Percentiles rank a stretch among this genome's conserved stretches.
These are phyloP conservation scores for Scarus forsteni DNA, from an alignment of 2,797 vertebrate genomes.

Conservation along the genomic window DNA sequence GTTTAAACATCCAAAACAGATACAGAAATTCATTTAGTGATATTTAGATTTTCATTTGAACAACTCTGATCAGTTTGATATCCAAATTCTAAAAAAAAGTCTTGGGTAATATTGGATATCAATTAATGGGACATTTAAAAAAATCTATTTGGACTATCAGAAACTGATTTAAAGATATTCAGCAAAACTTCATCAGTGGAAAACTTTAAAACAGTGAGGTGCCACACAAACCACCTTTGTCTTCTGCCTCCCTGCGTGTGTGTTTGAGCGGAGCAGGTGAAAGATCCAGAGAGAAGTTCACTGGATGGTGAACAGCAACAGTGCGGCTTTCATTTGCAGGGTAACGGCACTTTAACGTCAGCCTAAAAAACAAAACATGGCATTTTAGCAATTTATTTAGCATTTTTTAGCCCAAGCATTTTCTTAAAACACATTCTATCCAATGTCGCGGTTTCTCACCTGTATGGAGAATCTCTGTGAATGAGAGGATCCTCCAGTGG, in stretches of 20 bases:
- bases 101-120: no score
- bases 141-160: no score
- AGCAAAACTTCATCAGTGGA: not conserved
- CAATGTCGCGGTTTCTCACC: slow-evolving; percentile 57
- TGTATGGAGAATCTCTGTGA: slow-evolving; percentile 82
- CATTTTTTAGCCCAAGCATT: not conserved
- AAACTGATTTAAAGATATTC: no score
- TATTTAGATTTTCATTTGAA: no score
- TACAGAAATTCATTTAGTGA: no score
- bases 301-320: slow-evolving; percentile 17
- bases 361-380: slow-evolving; percentile 58
- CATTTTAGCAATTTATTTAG: no score
- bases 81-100: no score
- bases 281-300: slow-evolving; percentile 12
- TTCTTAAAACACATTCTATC: not conserved
- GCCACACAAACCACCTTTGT: slow-evolving; percentile 27
- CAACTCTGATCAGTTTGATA: no score
- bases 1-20: no score
- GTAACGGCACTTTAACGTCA: slow-evolving; percentile 83
- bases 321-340: slow-evolving; percentile 66
- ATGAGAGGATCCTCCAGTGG: slow-evolving; percentile 61
- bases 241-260: slow-evolving; percentile 5
- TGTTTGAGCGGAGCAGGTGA: slow-evolving; percentile 1
- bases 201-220: not conserved
- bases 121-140: no score